These are phyloP conservation scores for Seira musarum DNA, from an alignment of 2,888 invertebrate species.

Conservation along the genomic window DNA sequence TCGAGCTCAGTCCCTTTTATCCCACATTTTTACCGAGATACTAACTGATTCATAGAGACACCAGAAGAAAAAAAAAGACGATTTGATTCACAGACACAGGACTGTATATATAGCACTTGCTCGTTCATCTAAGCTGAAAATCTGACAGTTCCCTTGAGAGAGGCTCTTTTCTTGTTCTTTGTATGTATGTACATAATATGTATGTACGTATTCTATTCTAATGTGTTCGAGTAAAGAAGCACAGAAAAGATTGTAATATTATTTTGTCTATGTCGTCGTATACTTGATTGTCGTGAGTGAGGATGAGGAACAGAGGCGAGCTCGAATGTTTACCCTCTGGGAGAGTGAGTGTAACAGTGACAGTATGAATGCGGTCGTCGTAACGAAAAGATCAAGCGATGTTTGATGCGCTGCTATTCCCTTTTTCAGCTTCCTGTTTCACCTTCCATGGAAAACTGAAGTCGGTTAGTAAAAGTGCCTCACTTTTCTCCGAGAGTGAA, in stretches of 20 bases:
- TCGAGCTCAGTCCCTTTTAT: conserved; percentile 40
- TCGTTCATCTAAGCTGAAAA: too few species aligned
- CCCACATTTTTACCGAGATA: conserved; percentile 17
- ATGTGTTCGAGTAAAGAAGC: not conserved
- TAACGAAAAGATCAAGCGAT: not conserved
- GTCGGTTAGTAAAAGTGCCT: conserved; percentile 66
- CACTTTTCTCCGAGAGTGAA: conserved; percentile 64
- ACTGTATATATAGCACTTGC: conserved; percentile 4
- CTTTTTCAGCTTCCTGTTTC: conserved; percentile 36
- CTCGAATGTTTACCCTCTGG: not conserved
- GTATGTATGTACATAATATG: not conserved
- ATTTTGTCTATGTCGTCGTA: conserved; percentile 3
- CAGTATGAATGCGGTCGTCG: not conserved
- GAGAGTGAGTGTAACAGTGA: not conserved
- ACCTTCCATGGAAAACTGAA: conserved; percentile 62
- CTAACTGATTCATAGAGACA: conserved; percentile 9
- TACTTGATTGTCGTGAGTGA: not conserved
- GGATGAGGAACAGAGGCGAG: too few species aligned
- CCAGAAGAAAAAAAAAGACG: not conserved
- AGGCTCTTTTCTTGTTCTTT: not conserved
- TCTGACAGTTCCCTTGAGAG: conserved; percentile 15
- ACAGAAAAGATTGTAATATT: not conserved
- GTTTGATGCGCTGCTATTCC: not conserved
- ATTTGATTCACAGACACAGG: not conserved
- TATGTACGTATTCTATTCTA: too few species aligned